Evolutionary conservation across 2,797 vertebrate species (phyloP), one percentile per base, ranked within the genome.

Genomic region (Arvicola amphibius): DNA sequence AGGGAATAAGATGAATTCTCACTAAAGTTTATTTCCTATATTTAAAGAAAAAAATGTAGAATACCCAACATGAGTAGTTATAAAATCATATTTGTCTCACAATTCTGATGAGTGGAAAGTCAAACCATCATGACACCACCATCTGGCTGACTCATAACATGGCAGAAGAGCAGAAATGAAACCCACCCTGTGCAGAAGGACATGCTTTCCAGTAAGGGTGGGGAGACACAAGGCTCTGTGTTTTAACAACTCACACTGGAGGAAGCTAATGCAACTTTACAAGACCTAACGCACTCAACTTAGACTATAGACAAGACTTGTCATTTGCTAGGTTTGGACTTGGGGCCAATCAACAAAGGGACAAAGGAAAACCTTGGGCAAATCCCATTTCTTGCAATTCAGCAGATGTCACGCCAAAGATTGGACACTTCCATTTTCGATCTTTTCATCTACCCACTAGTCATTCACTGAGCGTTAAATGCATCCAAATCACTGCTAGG

Each of bases 231-330:
- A 67, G 21, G 14, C 51, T 51, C 32, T 53, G 19, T 53, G 65
- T 56, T 34, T 17, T 59, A 59, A 46, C 8, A 69, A 6, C 7
- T 25, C 32, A 32, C 51, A 21, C 32, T 40, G 10, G 19, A 71
- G 34, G 11, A 69, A 77, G 43, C 5, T 27, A 59, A 21, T n/a
- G 63, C 29, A 46, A 17, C 5, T 17, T 21, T n/a, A 37, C n/a
- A 76, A 46, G 27, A 34, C 13, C 27, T 53, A 16, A 34, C 9
- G 12, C 27, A 34, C 27, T 19, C 8, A 6, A 25, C 32, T 71
- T 95, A 67, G 84, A 37, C 91, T 40, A 95, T 21, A 77, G 84
- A 78, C n/a, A 77, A 93, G 40, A 40, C 5, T n/a, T 56, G 14
- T 69, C 77, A 71, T 43, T 87, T 81, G 9, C 61, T 37, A 6